Conservation (phyloP, 2,113 vertebrate genomes). For the Myxocyprinus asiaticus region DNA sequence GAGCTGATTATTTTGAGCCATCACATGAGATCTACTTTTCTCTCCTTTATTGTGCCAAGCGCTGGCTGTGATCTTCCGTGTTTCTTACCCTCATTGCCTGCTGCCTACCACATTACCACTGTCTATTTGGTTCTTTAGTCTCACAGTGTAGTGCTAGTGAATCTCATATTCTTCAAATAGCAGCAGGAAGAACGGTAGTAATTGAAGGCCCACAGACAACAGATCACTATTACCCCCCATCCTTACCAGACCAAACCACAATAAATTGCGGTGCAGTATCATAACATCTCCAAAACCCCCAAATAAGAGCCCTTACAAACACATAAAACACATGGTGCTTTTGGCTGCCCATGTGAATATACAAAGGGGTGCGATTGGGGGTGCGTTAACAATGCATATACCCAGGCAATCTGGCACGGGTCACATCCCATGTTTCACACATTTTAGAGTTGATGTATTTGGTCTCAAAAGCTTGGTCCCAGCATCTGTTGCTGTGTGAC, state of each 20-base stretch:
- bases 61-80: not conserved
- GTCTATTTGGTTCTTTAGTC: not conserved
- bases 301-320: constrained; percentile 16
- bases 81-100: not conserved
- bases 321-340: constrained; percentile 45
- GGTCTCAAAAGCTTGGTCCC: constrained; percentile 7
- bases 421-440: constrained; percentile 26
- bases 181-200: not conserved
- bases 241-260: not conserved
- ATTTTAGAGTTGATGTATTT: constrained; percentile 29
- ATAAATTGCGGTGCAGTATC: not conserved
- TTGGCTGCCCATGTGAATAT: constrained; percentile 40
- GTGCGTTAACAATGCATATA: constrained; percentile 8
- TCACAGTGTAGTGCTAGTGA: not conserved
- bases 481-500: constrained; percentile 2
- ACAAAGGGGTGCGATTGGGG: constrained; percentile 37
- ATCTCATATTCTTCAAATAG: not conserved
- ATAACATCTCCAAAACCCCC: constrained; percentile 23
- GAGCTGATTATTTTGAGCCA: constrained; percentile 43
- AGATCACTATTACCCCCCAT: not conserved
- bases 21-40: constrained; percentile 2
- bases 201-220: not conserved
- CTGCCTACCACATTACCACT: not conserved
- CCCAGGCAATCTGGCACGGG: constrained; percentile 1
- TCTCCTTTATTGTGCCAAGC: not conserved